Evolutionary conservation across 2,797 vertebrate genomes (phyloP), one percentile per base, ranked within the genome.

Genomic region (Euthynnus affinis): DNA sequence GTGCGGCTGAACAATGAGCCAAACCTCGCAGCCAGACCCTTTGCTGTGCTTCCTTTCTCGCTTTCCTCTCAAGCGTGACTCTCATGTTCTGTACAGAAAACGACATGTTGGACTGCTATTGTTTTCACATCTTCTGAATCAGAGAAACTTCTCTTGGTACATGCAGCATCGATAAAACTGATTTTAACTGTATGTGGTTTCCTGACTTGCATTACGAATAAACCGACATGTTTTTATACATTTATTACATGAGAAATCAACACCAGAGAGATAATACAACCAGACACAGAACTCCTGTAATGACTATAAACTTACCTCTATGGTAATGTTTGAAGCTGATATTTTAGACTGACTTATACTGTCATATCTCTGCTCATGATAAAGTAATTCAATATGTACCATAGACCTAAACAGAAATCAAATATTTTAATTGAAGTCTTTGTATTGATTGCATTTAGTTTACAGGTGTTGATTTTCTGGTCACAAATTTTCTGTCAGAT

Each of bases 91-190:
- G 32, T 89, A 67, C 58, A 74, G 49, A 82, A 48, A 82, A 71
- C 65, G 15, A 88, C 81, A 73, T 87, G 82, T 76, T 80, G 71
- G 79, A 91, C 82, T 66, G 81, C 77, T 87, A 59, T 64, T 56
- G 66, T 87, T 89, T 80, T 79, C 56, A 69, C 56, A 1, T 74
- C 67, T 60, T 78, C 34, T 44, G 70, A 83, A 53, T 70, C 32
- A 5, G 56, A 5, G 56, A 83, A 82, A 71, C 58, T 42, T 58
- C 71, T 90, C 84, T 88, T 93, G 91, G 92, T 93, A 94, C 92
- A 91, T 80, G 74, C 75, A 82, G 80, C 84, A 85, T 92, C 85
- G 95, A 94, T 96, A 95, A 95, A 96, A 96, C 87, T 60, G 70
- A 90, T 91, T 93, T 88, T 86, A 82, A 91, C 83, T 76, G 20